phyloP scores from a whole-genome alignment of 1,140 invertebrate species.

The Drosophila melanogaster region Release_6_plus_ISO1_MT NT_033777.3:27332501-27333000 shows the following conservation, averaged over 20 bases:
- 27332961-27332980: constrained; percentile 6
- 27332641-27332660: constrained; percentile 76
- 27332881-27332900: constrained; percentile 77
- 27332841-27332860: constrained; percentile 55
- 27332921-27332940: constrained; percentile 4
- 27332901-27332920: constrained; percentile 41
- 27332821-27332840: constrained; percentile 77
- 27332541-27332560: constrained; percentile 31
- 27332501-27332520: constrained; percentile 25
- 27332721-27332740: constrained; percentile 21
- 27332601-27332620: constrained; percentile 80
- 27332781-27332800: constrained; percentile 49
- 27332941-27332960: background rate
- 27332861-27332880: constrained; percentile 28
- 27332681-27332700: constrained; percentile 21
- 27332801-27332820: constrained; percentile 62
- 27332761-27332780: constrained; percentile 73
- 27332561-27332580: constrained; percentile 2
- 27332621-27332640: constrained; percentile 70
- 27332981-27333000: constrained; percentile 62
- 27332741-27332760: constrained; percentile 80
- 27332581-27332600: constrained; percentile 67
- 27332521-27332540: constrained; percentile 21
- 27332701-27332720: constrained; percentile 51
- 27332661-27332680: constrained; percentile 32